Evolutionary conservation across 2,888 invertebrate species (phyloP), one percentile per base, ranked within the genome.

Genomic region (Drosophila prolongata): DNA sequence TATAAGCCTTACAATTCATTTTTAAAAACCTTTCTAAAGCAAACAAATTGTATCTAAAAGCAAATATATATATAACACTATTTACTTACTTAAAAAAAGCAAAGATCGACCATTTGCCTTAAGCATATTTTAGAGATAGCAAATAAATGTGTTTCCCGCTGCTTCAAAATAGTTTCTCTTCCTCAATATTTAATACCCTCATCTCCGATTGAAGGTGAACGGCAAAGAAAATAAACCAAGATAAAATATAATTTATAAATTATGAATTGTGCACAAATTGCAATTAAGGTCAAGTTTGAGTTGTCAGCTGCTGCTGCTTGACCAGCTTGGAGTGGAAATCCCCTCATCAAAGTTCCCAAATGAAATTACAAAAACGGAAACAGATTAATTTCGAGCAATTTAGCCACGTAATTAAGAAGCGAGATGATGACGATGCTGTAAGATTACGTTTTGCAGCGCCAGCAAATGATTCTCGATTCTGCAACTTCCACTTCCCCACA

Each of bases 311-410:
- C 40, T 24, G 43, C 70, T 57, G 76, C 77, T 80, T 86, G 77
- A 83, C 87, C 89, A 64, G 76, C 74, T 80, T 86, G 38, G 42
- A 54, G 40, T 47, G 44, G 47, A 16, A 47, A 30, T 24, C 40
- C 42, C 35, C 40, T 14, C 30, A 5, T 6, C 71, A 42, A 53
- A 52, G 59, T 35, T 42, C 67, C 57, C 27, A 62, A 70, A 77
- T 86, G 76, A 87, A 34, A 87, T 89, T 79, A 75, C 76, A 70
- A 37, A 56, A 86, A 84, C 87, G 85, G 89, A 89, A 89, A 87
- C 78, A 77, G 76, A 79, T 81, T 79, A 79, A 89, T 80, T 80
- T 80, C 50, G 56, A 72, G 77, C 85, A 84, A 87, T 77, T 72
- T 74, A 79, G 78, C 79, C 76, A 73, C 74, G 76, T 77, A 85